Evolutionary conservation across 2,113 vertebrate species (phyloP).

Genomic region (Microcebus lehilahytsara): DNA sequence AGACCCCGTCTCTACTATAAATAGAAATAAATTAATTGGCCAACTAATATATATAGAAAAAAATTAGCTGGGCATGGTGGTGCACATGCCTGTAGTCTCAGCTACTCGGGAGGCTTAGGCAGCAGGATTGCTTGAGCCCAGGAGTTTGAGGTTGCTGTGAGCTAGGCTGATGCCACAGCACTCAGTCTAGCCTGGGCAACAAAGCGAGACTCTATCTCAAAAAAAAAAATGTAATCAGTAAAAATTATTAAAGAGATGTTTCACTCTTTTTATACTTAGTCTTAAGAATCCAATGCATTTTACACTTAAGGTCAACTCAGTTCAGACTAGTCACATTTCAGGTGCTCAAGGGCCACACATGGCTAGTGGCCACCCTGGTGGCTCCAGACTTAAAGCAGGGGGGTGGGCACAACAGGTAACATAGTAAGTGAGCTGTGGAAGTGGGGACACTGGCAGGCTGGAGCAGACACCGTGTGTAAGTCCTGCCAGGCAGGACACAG

Average conservation of each 20-base stretch:
- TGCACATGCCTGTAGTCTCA: no score
- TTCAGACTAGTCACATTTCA: not conserved
- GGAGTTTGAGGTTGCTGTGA: no score
- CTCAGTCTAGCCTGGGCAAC: no score
- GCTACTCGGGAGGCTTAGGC: no score
- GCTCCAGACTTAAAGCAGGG: not conserved
- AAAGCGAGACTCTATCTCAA: no score
- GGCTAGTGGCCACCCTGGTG: not conserved
- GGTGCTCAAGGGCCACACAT: not conserved
- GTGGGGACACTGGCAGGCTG: not conserved
- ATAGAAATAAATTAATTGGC: no score
- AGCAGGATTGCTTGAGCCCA: no score
- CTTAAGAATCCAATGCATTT: slow-evolving; percentile 21
- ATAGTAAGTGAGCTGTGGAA: not conserved
- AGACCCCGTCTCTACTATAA: no score
- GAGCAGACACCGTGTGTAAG: not conserved
- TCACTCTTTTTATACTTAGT: not conserved
- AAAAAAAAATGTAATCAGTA: not conserved
- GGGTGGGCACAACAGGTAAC: not conserved
- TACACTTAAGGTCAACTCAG: not conserved
- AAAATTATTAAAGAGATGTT: not conserved
- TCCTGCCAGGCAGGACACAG: not conserved
- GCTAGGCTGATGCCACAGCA: no score
- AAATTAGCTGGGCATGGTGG: no score
- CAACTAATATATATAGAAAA: no score